Evolutionary conservation across 2,888 invertebrate genomes (phyloP).

Genomic region (Carterocephalus palaemon): DNA sequence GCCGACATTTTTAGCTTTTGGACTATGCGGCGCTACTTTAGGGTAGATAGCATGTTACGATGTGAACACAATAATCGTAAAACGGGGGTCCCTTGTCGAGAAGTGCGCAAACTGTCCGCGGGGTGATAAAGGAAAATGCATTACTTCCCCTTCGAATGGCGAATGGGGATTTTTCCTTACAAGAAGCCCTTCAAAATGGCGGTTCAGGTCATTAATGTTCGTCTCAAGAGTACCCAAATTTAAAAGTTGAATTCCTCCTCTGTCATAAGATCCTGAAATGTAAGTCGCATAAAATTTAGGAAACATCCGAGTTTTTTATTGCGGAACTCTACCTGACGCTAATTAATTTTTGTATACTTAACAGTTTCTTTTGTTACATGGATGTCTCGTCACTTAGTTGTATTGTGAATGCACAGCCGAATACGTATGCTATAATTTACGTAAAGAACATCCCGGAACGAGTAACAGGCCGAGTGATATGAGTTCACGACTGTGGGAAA

Average conservation of each 20-base stretch:
- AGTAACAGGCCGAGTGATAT: slow-evolving; percentile 15
- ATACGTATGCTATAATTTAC: slow-evolving; percentile 3
- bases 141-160: slow-evolving; percentile 62
- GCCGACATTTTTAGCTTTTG: slow-evolving; percentile 34
- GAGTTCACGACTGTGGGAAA: slow-evolving; percentile 11
- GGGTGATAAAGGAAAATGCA: slow-evolving; percentile 76
- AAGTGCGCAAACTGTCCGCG: slow-evolving; percentile 69
- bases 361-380: too few species aligned
- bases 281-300: slow-evolving; percentile 19
- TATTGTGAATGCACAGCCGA: too few species aligned
- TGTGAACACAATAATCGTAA: slow-evolving; percentile 73
- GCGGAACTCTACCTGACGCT: slow-evolving; percentile 14
- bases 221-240: slow-evolving; percentile 60
- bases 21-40: slow-evolving; percentile 44
- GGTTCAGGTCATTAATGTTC: slow-evolving; percentile 65
- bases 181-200: slow-evolving; percentile 69
- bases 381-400: too few species aligned
- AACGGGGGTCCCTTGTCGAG: slow-evolving; percentile 65
- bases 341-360: too few species aligned
- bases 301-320: slow-evolving; percentile 4
- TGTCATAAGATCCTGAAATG: slow-evolving; percentile 39
- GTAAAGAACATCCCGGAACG: slow-evolving; percentile 8
- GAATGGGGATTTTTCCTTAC: slow-evolving; percentile 62
- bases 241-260: slow-evolving; percentile 64
- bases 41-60: slow-evolving; percentile 53